phyloP scores from a whole-genome alignment of 2,113 vertebrate species.

The Myanophis thanlyinensis region DNA sequence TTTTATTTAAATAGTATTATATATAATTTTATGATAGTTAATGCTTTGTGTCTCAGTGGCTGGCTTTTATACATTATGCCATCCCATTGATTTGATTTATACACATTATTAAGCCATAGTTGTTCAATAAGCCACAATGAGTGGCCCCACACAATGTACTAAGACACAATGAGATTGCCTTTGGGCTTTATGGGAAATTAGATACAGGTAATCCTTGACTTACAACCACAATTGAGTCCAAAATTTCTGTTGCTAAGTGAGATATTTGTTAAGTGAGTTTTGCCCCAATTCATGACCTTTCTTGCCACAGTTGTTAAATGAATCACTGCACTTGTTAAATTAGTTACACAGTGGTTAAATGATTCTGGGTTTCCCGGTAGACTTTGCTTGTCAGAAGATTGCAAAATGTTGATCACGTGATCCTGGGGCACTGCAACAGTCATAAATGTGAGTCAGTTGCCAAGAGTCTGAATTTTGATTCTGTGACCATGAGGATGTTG shows the following conservation, averaged over 20 bases:
- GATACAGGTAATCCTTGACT: not conserved
- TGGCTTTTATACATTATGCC: not conserved
- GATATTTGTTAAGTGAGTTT: not conserved
- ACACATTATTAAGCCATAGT: not conserved
- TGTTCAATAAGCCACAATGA: not conserved
- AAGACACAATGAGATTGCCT: not conserved
- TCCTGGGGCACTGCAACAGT: not conserved
- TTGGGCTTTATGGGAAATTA: not conserved
- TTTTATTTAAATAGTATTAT: not conserved
- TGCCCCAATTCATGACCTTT: not conserved
- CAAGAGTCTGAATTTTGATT: not conserved
- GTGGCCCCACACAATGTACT: not conserved
- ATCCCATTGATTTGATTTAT: not conserved
- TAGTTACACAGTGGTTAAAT: not conserved
- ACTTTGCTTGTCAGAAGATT: not conserved
- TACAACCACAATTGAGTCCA: not conserved
- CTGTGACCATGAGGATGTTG: not conserved
- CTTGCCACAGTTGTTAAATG: not conserved
- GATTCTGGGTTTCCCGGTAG: not conserved
- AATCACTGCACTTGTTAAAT: not conserved
- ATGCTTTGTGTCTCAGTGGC: not conserved
- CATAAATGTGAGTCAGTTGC: not conserved
- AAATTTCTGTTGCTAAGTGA: not conserved
- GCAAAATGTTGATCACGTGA: not conserved
- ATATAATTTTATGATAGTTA: not conserved